These are phyloP conservation scores for Clarias laeviceps DNA, from an alignment of 2,797 vertebrate genomes.

Conservation along the genomic window DNA sequence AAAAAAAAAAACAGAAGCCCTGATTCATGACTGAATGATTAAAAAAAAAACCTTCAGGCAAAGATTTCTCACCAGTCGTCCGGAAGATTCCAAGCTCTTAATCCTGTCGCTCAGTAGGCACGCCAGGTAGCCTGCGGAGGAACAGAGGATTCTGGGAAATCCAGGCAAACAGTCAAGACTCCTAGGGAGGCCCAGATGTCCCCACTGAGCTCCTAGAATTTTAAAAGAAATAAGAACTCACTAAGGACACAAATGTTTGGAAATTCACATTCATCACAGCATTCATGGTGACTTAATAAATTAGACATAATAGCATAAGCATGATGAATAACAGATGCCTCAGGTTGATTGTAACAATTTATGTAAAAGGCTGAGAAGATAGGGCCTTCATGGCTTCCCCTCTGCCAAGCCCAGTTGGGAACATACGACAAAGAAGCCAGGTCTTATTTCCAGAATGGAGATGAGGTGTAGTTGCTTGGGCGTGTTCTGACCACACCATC, in stretches of 20 bases:
- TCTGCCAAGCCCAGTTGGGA: slow-evolving; percentile 24
- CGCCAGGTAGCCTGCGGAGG: slow-evolving; percentile 39
- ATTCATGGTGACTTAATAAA: neutral
- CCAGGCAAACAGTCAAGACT: slow-evolving; percentile 39
- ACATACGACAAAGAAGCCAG: slow-evolving; percentile 26
- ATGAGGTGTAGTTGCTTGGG: slow-evolving; percentile 43
- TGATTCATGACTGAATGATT: slow-evolving; percentile 36
- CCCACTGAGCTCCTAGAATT: slow-evolving; percentile 9
- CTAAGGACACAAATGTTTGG: slow-evolving; percentile 2
- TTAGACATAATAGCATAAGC: slow-evolving; percentile 10
- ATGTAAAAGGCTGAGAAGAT: neutral
- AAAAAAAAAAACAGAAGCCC: slow-evolving; percentile 19
- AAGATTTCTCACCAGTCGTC: slow-evolving; percentile 21
- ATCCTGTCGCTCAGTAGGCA: slow-evolving; percentile 46
- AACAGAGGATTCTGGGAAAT: slow-evolving; percentile 45
- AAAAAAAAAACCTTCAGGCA: slow-evolving; percentile 29
- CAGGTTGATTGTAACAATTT: neutral
- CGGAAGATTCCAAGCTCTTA: slow-evolving; percentile 48
- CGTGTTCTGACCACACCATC: slow-evolving; percentile 33
- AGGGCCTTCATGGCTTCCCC: neutral
- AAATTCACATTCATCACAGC: neutral
- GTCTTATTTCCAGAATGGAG: slow-evolving; percentile 44
- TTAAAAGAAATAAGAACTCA: slow-evolving; percentile 20
- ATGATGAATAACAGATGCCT: neutral
- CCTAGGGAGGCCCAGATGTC: slow-evolving; percentile 43